Base-by-base conservation (phyloP, 2,113 vertebrate species). In the Xiphias gladius region DNA sequence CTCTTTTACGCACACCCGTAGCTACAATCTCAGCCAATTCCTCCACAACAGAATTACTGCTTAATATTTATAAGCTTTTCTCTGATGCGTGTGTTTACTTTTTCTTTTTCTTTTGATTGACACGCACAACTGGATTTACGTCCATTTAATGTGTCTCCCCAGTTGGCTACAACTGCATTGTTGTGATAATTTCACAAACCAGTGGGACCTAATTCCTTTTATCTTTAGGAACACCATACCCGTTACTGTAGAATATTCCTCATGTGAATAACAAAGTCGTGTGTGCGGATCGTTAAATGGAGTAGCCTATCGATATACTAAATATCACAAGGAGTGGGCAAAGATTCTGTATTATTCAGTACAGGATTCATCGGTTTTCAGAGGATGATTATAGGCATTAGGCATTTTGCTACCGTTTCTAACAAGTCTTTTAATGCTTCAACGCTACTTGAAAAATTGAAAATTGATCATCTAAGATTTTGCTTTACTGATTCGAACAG, bases 1-100 rank as follows among this genome's bases (percentile, higher is more conserved):
- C 26, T 88, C 24, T 20, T 59, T 89, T 89, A 78, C 57, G 66
- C 75, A 14, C 66, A n/a, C 3, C 35, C 2, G 11, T 1, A 0
- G 39, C 20, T 2, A 24, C 54, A 66, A 22, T 59, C 61, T 73
- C 39, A 11, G 32, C 46, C 76, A 74, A 61, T 39, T 48, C n/a
- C 64, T 52, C 9, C 68, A 3, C 28, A 46, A 37, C 16, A 28
- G 50, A 37, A 12, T 7, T 24, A 13, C 37, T 14, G 37, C 28
- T 70, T 9, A 5, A 52, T 37, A 4, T 61, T 30, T 43, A 0
- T 52, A n/a, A n/a, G 55, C 24, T 26, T 26, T 57, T 6, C 54
- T 13, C 10, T 5, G 54, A 57, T 57, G 54, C 52, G 2, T n/a
- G 8, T 54, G 52, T 41, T 16, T 17, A 43, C n/a, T 24, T 24